Evolutionary conservation across 2,888 invertebrate genomes (phyloP), one percentile per base, ranked within the genome.

Genomic region (Macrophya annulata): DNA sequence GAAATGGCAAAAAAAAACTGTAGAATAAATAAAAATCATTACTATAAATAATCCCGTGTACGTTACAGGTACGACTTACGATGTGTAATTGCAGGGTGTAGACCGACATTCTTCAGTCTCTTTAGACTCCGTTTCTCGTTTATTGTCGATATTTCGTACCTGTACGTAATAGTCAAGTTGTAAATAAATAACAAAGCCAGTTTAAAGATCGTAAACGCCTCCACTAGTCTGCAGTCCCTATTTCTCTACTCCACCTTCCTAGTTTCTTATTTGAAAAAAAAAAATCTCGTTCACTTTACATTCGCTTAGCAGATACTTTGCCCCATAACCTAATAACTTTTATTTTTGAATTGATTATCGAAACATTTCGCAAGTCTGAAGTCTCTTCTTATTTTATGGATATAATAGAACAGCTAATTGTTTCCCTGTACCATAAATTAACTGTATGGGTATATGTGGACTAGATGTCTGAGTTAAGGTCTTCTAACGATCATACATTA

Each of bases 121-220:
- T 15, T 15, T 55, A 10, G 15, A 55, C 15, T 10, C 31, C 31
- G 68, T 72, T 43, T 6, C 21, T 43, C n/a, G 9, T 43, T 4
- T 40, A 72, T 21, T 15, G 65, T 45, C 21, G 74, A 74, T 12
- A 45, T 72, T 48, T 76, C 51, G 25, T 17, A 37, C 51, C 31
- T 31, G 62, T 17, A 43, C 17, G 9, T 21, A 43, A 37, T 21
- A 25, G 15, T 51, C 21, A 87, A 87, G 90, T 88, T 89, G 90
- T 91, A 92, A 92, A 92, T 92, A 89, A 92, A 92, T 92, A 89
- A 89, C 88, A 17, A 51, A 77, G 89, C 89, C 89, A 88, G 91
- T 92, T 92, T 91, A 91, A 91, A 91, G 92, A 89, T 90, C 92
- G 90, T 92, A 92, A 92, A 92, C 88, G 91, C 89, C 88, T 43